phyloP scores from a whole-genome alignment of 2,797 vertebrate genomes.

The Acrocephalus scirpaceus region DNA sequence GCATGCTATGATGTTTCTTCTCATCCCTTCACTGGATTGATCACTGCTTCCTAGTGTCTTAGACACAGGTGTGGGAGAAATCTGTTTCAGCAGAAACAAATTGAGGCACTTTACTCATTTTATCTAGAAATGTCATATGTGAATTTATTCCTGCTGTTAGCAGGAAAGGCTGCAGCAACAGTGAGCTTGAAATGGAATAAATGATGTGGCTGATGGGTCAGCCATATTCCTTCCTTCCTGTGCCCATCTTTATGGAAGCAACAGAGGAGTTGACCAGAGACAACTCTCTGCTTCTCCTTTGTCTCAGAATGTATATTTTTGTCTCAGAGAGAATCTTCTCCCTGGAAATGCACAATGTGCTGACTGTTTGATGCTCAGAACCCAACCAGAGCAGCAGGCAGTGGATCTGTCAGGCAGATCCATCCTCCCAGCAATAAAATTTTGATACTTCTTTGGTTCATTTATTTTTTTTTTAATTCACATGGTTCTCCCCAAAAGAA shows the following conservation, averaged over 20 bases:
- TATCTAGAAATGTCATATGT: not conserved
- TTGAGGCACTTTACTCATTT: not conserved
- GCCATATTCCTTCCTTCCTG: not conserved
- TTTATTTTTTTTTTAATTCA: not conserved
- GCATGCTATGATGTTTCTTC: not conserved
- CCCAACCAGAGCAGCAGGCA: not conserved
- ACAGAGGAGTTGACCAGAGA: not conserved
- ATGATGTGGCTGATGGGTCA: not conserved
- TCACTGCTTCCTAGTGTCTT: not conserved
- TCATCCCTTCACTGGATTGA: not conserved
- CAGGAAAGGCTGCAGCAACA: not conserved
- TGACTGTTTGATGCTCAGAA: not conserved
- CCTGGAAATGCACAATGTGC: not conserved
- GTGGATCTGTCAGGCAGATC: not conserved
- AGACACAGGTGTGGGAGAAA: not conserved
- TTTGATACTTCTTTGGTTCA: not conserved
- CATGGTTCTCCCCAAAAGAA: not conserved
- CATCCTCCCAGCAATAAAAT: not conserved
- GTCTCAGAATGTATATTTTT: not conserved
- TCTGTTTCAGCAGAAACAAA: not conserved
- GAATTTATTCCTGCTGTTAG: not conserved
- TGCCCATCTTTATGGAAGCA: not conserved
- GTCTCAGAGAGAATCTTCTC: not conserved
- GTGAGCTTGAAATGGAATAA: not conserved
- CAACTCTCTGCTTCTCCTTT: not conserved